These are phyloP conservation scores for Pelobates fuscus DNA, from an alignment of 2,113 vertebrate species.

Conservation along the genomic window DNA sequence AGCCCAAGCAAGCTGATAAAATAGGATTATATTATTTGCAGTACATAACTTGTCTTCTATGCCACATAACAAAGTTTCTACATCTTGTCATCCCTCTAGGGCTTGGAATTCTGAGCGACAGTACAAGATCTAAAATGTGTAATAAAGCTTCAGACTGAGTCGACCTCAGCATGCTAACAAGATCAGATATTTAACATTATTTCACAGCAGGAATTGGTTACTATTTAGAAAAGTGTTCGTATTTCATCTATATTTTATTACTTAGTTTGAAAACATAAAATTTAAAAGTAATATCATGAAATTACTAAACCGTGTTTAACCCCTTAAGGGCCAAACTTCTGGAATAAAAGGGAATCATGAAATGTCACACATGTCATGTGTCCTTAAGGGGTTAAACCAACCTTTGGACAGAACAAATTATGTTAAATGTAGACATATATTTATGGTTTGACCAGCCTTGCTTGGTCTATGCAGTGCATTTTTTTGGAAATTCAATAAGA, in stretches of 20 bases:
- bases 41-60: constrained; percentile 25
- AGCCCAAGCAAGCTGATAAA: no score
- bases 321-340: no score
- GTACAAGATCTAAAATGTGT: background rate
- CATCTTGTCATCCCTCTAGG: constrained; percentile 22
- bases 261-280: constrained; percentile 16
- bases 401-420: no score
- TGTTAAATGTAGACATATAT: no score
- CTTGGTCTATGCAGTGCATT: no score
- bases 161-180: constrained; percentile 11
- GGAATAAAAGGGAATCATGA: no score
- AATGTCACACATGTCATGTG: no score
- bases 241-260: constrained; percentile 42
- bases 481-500: no score
- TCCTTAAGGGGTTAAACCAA: no score
- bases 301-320: no score
- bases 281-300: background rate
- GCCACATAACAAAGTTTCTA: background rate
- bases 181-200: constrained; percentile 25
- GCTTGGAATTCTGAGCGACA: constrained; percentile 22
- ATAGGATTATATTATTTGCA: no score
- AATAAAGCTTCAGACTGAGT: constrained; percentile 14
- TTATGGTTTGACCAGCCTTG: no score
- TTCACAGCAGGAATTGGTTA: constrained; percentile 9
- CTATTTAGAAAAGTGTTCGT: constrained; percentile 13